These are phyloP conservation scores for Drosophila niveifrons DNA, from an alignment of 2,888 invertebrate genomes.

Conservation along the genomic window DNA sequence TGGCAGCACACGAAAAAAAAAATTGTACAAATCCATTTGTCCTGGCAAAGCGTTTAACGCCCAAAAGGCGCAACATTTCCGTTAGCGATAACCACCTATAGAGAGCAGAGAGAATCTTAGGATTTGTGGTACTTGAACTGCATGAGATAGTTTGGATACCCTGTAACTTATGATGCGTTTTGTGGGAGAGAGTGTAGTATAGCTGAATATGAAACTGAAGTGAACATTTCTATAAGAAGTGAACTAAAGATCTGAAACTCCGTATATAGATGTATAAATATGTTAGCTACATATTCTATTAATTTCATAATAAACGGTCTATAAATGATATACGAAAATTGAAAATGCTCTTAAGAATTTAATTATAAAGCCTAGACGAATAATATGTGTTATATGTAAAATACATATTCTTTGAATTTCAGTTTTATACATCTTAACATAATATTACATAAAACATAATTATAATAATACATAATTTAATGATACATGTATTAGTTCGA, in stretches of 20 bases:
- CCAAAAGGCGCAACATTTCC: slow-evolving; percentile 58
- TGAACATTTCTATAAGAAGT: not conserved
- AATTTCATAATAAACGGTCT: not conserved
- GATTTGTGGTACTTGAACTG: slow-evolving; percentile 5
- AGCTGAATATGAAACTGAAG: accelerated
- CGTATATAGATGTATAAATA: too few species aligned
- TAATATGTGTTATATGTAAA: too few species aligned
- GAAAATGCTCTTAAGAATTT: too few species aligned
- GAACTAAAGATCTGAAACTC: too few species aligned
- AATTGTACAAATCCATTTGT: slow-evolving; percentile 60
- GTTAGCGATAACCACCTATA: slow-evolving; percentile 68
- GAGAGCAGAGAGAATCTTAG: slow-evolving; percentile 5
- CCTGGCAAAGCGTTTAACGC: slow-evolving; percentile 71
- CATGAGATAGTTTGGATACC: slow-evolving; percentile 15
- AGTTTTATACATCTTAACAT: too few species aligned
- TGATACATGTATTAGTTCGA: too few species aligned
- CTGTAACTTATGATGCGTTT: not conserved
- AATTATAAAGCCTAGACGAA: too few species aligned
- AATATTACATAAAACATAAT: too few species aligned
- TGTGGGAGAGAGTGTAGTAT: too few species aligned
- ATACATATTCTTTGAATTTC: too few species aligned
- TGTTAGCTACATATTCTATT: not conserved
- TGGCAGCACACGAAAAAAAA: slow-evolving; percentile 1
- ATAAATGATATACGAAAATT: not conserved
- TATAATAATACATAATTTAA: too few species aligned